A percentile compares a stretch with the other conserved stretches of the same genome.
phyloP scores from a whole-genome alignment of 2,797 vertebrate genomes.

The Fistularia commersonii region DNA sequence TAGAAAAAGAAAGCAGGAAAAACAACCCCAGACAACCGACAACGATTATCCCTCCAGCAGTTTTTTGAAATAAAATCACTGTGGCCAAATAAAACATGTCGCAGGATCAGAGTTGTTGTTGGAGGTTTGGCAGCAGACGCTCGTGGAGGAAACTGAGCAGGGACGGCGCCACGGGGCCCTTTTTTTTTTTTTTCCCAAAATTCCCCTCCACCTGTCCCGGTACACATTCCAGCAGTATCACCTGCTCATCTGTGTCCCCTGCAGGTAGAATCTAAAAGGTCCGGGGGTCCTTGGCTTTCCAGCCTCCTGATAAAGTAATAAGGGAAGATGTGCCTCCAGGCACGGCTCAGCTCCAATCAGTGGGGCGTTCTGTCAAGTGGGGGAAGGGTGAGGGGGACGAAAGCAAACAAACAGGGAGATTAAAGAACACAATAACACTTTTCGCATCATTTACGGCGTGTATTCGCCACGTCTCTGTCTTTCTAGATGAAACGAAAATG shows the following conservation, averaged over 20 bases:
- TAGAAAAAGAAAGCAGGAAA: conserved; percentile 60
- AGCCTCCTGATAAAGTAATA: conserved; percentile 37
- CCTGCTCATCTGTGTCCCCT: conserved; percentile 34
- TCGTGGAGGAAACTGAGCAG: conserved; percentile 43
- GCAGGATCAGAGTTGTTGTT: conserved; percentile 52
- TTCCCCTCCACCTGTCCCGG: conserved; percentile 49
- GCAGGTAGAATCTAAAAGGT: conserved; percentile 22
- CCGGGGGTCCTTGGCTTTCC: conserved; percentile 19
- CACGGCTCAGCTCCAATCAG: conserved; percentile 42
- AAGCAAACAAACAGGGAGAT: conserved; percentile 67
- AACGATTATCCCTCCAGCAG: conserved; percentile 75
- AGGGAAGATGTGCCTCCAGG: conserved; percentile 46
- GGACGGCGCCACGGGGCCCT: conserved; percentile 34
- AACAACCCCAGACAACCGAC: conserved; percentile 60
- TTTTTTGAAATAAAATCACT: conserved; percentile 68
- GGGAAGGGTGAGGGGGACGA: conserved; percentile 39
- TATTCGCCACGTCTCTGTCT: conserved; percentile 6
- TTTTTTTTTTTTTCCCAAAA: conserved; percentile 1
- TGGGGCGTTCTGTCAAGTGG: conserved; percentile 25
- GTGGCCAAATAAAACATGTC: conserved; percentile 67
- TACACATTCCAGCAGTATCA: conserved; percentile 53
- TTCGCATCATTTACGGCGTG: conserved; percentile 38
- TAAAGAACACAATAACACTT: conserved; percentile 52
- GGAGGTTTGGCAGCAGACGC: conserved; percentile 51
- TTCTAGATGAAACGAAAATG: conserved; percentile 23